Evolutionary conservation across 2,888 invertebrate genomes (phyloP).

Genomic region (Cataglyphis altisquamis): DNA sequence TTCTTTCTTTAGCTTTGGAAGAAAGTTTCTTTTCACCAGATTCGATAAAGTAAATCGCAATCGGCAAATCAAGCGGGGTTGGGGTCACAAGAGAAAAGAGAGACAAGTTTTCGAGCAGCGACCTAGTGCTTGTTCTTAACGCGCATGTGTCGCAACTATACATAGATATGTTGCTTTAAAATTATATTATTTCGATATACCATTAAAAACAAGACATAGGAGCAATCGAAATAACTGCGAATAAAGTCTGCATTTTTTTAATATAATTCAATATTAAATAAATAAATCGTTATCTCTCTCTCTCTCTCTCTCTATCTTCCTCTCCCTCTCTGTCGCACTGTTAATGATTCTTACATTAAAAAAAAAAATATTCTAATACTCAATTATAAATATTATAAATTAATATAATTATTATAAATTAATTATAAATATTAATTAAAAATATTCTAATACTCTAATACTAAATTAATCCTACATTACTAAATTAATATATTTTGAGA

Average conservation of each 20-base stretch:
- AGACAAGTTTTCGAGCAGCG: slow-evolving; percentile 25
- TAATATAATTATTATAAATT: no score
- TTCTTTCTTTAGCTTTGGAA: slow-evolving; percentile 34
- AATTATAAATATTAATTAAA: no score
- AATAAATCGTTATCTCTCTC: not conserved
- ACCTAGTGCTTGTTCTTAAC: not conserved
- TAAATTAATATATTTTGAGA: not conserved
- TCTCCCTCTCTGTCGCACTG: not conserved
- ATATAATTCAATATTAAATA: slow-evolving; percentile 14
- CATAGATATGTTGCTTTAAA: not conserved
- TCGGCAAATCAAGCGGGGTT: not conserved
- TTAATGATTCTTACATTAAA: not conserved
- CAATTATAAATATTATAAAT: no score
- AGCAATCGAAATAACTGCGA: slow-evolving; percentile 13
- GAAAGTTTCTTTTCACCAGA: slow-evolving; percentile 48
- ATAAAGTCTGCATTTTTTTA: not conserved
- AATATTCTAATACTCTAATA: no score
- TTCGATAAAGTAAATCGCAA: slow-evolving; percentile 49
- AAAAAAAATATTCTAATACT: not conserved
- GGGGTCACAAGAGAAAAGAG: not conserved
- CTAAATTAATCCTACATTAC: not conserved
- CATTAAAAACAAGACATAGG: not conserved
- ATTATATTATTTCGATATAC: not conserved
- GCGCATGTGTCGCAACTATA: not conserved
- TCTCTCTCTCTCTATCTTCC: no score